These are phyloP conservation scores for Epinephelus malabaricus DNA, from an alignment of 2,797 vertebrate species.

Conservation along the genomic window DNA sequence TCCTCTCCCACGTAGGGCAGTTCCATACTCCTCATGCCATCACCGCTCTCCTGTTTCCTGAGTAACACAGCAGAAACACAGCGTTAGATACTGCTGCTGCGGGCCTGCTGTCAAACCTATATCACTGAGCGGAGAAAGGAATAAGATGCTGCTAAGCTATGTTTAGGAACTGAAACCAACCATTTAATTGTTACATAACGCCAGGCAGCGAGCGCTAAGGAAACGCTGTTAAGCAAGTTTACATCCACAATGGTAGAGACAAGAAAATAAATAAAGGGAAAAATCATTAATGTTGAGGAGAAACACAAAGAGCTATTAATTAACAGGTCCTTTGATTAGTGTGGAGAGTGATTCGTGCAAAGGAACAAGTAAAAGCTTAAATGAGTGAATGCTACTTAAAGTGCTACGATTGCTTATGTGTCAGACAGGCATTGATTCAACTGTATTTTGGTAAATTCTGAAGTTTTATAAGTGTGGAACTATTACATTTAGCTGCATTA, in stretches of 20 bases:
- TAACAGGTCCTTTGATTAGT: conserved; percentile 12
- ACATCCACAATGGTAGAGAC: neutral
- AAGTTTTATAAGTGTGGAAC: neutral
- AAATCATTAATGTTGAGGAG: neutral
- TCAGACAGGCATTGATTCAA: neutral
- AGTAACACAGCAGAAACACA: conserved; percentile 70
- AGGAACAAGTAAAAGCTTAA: conserved; percentile 14
- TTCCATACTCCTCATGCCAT: conserved; percentile 87
- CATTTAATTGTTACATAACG: conserved; percentile 21
- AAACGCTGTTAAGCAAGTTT: conserved; percentile 26
- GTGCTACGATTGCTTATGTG: neutral
- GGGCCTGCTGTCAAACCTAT: conserved; percentile 11
- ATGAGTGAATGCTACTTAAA: conserved; percentile 3
- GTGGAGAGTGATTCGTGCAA: conserved; percentile 39
- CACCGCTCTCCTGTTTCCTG: conserved; percentile 94
- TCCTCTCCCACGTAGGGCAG: conserved; percentile 91
- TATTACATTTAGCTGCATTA: neutral
- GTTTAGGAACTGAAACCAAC: conserved; percentile 35
- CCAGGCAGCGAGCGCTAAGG: conserved; percentile 4
- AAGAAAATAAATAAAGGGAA: neutral
- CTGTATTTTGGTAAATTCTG: neutral
- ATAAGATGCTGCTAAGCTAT: conserved; percentile 1
- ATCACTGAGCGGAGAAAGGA: conserved; percentile 4
- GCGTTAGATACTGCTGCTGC: conserved; percentile 19
- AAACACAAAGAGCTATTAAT: neutral